Conservation (phyloP, 2,888 invertebrate species). For the Epistrophe eligans region DNA sequence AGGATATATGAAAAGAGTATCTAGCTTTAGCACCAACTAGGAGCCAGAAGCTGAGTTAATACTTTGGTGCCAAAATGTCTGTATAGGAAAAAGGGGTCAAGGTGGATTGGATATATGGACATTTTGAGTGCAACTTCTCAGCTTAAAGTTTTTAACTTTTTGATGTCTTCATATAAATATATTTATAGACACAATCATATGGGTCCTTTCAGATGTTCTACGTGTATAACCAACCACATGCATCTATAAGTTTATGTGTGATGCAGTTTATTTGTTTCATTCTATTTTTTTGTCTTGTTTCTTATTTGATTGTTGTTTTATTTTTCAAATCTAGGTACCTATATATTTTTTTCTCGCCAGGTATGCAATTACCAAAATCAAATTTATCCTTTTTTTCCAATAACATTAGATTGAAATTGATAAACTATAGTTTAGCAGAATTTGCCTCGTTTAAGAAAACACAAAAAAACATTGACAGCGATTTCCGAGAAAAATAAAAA, state of each 20-base stretch:
- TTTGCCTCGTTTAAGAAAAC: not conserved
- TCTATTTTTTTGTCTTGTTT: not conserved
- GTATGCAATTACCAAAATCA: slow-evolving; percentile 46
- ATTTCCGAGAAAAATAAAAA: slow-evolving; percentile 20
- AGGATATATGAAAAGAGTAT: not conserved
- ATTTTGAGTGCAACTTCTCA: slow-evolving; percentile 13
- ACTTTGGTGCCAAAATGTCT: slow-evolving; percentile 67
- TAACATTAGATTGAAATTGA: not conserved
- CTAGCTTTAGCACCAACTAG: slow-evolving; percentile 48
- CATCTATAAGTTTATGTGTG: not conserved
- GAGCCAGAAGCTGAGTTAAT: slow-evolving; percentile 58
- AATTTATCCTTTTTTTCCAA: not conserved
- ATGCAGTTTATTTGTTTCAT: not conserved
- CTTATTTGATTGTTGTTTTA: not conserved
- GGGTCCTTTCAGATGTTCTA: not conserved
- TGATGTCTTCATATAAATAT: slow-evolving; percentile 8
- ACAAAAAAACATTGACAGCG: slow-evolving; percentile 26
- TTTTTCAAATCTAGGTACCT: not conserved
- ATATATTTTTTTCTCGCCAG: not conserved
- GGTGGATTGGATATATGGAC: slow-evolving; percentile 35
- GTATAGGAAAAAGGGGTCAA: slow-evolving; percentile 54
- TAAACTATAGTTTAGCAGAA: slow-evolving; percentile 28
- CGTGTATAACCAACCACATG: not conserved
- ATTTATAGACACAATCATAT: not conserved
- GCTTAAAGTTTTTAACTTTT: slow-evolving; percentile 34